Evolutionary conservation across 1,140 invertebrate species (phyloP), one percentile per base, ranked within the genome.

Genomic region (Pogonomyrmex barbatus): DNA sequence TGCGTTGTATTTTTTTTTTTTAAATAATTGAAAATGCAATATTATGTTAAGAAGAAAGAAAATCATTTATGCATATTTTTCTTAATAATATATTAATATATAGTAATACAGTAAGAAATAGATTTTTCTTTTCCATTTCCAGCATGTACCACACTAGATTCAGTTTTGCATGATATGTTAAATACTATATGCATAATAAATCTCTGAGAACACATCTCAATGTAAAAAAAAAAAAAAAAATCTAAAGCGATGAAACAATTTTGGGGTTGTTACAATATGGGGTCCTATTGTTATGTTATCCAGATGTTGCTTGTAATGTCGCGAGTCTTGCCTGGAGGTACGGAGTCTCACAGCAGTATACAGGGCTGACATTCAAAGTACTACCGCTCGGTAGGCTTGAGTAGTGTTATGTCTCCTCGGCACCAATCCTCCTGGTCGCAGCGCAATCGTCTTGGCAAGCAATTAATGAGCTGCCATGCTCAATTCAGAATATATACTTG

Each of bases 311-410:
- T 94, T 24, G 24, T 24, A 93, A 91, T 92, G 87, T 94, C 89
- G 86, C 91, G 85, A 94, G 89, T 91, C 90, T 93, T 92, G 88
- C 90, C 89, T 91, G 91, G 93, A 93, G 90, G 91, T 89, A 92
- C 90, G 93, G 93, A 92, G 92, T 92, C 87, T 91, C 82, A 89
- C 87, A 91, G 89, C 84, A 87, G 90, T 87, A 90, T 91, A 91
- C 93, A 93, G 91, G 93, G 93, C 94, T 95, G 94, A 95, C 94
- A 94, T 94, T 93, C 90, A 90, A 94, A 94, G 91, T 90, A 88
- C 94, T 93, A 94, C 93, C 93, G 70, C 93, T 93, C 70, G 94
- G 94, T 95, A 94, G 92, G 92, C 93, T 94, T 92, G 90, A 92
- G 91, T 92, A 93, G 91, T 94, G 94, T 95, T 94, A 95, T 95